Evolutionary conservation across 2,797 vertebrate species (phyloP), one percentile per base, ranked within the genome.

Genomic region (Manis pentadactyla): DNA sequence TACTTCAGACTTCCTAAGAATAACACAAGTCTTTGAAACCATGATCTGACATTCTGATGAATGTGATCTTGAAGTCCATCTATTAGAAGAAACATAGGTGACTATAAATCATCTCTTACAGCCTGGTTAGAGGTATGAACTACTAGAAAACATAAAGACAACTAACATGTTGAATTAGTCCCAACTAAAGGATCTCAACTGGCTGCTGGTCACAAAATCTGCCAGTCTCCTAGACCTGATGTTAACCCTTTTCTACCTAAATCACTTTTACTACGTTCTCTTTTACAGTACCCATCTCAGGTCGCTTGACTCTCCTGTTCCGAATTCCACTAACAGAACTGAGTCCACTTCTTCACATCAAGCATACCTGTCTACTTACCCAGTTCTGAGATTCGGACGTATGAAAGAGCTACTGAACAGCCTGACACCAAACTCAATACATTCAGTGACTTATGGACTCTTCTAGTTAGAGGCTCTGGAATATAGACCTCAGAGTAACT

Each of bases 1-100:
- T 11, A 77, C 8, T 31, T 78, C 37, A 75, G 1, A 51, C 59
- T 96, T 83, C 10, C 55, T 86, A 93, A 90, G 42, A 64, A 59
- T 61, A 88, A 78, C 15, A 31, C 18, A 71, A 34, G 23, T 53
- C 31, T 79, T 90, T 90, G 78, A 83, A 95, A 95, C 49, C 37
- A 25, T 78, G 59, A 53, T 23, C 21, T 74, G 51, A 87, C 39
- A 95, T 90, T 46, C 42, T 90, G 66, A 81, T 85, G 46, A 90
- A 49, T 82, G 51, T 89, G 19, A n/a, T 77, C 39, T 39, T n/a
- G 61, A 94, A 84, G 53, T 74, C 39, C 55, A 27, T 87, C 39
- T 87, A 27, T 68, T 81, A 81, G 74, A 73, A 87, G 75, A 79
- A 92, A 77, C 61, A 25, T 7, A 46, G 6, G n/a, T 66, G 27